Evolutionary conservation across 2,113 vertebrate species (phyloP).

Genomic region (Eleginops maclovinus): DNA sequence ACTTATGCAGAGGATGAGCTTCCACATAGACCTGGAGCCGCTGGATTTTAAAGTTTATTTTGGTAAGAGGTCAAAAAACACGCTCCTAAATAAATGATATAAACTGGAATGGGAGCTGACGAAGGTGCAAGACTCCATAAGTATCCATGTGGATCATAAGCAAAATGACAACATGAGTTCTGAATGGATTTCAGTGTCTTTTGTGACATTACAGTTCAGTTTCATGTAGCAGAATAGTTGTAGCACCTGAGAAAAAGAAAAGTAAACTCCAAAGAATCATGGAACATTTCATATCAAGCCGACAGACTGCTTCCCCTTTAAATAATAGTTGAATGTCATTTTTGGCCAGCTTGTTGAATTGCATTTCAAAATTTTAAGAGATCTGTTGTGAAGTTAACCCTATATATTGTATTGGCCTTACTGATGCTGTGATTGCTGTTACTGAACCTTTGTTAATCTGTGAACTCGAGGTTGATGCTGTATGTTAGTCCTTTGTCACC

Average conservation of each 20-base stretch:
- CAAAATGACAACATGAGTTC: slow-evolving; percentile 3
- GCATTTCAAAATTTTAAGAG: slow-evolving; percentile 23
- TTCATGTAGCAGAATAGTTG: slow-evolving; percentile 55
- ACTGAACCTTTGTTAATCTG: slow-evolving; percentile 14
- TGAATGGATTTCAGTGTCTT: slow-evolving; percentile 20
- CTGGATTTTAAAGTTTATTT: slow-evolving; percentile 8
- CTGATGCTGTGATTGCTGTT: slow-evolving; percentile 4
- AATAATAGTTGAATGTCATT: neutral
- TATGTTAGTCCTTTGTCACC: neutral
- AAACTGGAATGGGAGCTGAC: neutral
- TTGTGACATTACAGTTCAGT: slow-evolving; percentile 28
- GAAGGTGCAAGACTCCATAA: neutral
- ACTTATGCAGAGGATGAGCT: slow-evolving; percentile 29
- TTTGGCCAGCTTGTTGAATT: slow-evolving; percentile 4
- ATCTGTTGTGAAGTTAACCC: neutral
- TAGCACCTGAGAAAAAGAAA: slow-evolving; percentile 43
- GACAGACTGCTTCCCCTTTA: neutral
- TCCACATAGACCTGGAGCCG: slow-evolving; percentile 15
- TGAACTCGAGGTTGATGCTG: slow-evolving; percentile 8
- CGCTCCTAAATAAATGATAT: neutral
- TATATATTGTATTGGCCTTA: slow-evolving; percentile 22
- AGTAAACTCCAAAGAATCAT: slow-evolving; percentile 48
- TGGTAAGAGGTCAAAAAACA: neutral
- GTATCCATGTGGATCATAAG: neutral
- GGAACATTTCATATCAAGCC: slow-evolving; percentile 27